These are phyloP conservation scores for Anhinga rufa DNA, from an alignment of 2,113 vertebrate genomes.

Conservation along the genomic window DNA sequence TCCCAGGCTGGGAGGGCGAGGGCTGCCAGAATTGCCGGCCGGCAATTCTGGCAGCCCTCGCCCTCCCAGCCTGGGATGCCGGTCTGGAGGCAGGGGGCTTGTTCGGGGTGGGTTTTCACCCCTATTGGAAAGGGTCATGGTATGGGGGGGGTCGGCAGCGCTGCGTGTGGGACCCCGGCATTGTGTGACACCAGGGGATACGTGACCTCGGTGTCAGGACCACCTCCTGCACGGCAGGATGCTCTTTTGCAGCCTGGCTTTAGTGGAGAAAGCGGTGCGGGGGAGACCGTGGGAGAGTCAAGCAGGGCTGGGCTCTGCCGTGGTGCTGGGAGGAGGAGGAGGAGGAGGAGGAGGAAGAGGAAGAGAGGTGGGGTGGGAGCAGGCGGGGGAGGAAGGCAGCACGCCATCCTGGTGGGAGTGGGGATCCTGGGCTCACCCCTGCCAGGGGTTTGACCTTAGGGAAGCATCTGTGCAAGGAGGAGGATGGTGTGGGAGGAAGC, in stretches of 20 bases:
- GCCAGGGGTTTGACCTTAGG: neutral
- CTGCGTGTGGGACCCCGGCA: neutral
- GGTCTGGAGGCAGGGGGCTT: neutral
- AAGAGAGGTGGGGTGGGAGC: neutral
- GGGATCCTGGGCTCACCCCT: neutral
- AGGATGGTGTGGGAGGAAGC: neutral
- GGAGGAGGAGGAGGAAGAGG: neutral
- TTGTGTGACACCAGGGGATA: neutral
- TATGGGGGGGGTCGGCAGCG: rapidly evolving
- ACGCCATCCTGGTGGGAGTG: neutral
- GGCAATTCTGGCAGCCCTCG: neutral
- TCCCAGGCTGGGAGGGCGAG: neutral
- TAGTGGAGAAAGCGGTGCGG: rapidly evolving
- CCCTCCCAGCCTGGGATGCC: neutral
- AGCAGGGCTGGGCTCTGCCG: neutral
- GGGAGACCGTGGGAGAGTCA: neutral
- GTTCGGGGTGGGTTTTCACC: neutral
- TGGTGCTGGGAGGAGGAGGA: neutral
- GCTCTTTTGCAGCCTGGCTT: neutral
- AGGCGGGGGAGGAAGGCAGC: neutral
- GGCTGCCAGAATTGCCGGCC: neutral
- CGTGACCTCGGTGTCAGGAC: neutral
- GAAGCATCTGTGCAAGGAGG: neutral
- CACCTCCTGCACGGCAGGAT: neutral
- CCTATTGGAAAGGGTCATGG: neutral